phyloP scores from a whole-genome alignment of 2,888 invertebrate species.

The Dolomedes plantarius region DNA sequence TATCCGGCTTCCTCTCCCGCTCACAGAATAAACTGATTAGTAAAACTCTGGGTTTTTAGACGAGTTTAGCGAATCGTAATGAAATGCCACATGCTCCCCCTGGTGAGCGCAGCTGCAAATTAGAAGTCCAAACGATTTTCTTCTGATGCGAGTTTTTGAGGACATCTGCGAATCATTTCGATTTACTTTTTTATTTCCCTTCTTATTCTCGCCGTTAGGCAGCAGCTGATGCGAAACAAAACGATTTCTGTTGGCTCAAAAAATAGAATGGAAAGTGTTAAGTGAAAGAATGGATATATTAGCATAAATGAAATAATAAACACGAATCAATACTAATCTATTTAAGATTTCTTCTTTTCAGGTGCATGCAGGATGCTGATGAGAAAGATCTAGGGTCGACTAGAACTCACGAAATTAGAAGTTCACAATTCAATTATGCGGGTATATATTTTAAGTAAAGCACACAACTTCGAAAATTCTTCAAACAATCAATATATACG shows the following conservation, averaged over 20 bases:
- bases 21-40: conserved; percentile 63
- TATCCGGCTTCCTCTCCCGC: conserved; percentile 22
- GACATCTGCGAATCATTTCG: conserved; percentile 53
- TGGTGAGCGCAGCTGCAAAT: conserved; percentile 58
- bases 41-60: conserved; percentile 46
- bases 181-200: background rate
- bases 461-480: too few species aligned
- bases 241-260: background rate
- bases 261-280: background rate
- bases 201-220: conserved; percentile 1
- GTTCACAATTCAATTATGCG: too few species aligned
- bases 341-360: too few species aligned
- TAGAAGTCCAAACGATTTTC: conserved; percentile 58
- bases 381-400: too few species aligned
- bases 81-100: conserved; percentile 65
- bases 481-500: too few species aligned
- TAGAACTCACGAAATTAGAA: too few species aligned
- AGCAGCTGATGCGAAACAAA: conserved; percentile 28
- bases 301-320: too few species aligned
- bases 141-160: conserved; percentile 29
- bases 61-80: conserved; percentile 54
- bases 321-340: too few species aligned
- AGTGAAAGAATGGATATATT: background rate
- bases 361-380: too few species aligned
- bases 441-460: too few species aligned